Conservation (phyloP, 2,888 invertebrate genomes). For the Xanthia togata region DNA sequence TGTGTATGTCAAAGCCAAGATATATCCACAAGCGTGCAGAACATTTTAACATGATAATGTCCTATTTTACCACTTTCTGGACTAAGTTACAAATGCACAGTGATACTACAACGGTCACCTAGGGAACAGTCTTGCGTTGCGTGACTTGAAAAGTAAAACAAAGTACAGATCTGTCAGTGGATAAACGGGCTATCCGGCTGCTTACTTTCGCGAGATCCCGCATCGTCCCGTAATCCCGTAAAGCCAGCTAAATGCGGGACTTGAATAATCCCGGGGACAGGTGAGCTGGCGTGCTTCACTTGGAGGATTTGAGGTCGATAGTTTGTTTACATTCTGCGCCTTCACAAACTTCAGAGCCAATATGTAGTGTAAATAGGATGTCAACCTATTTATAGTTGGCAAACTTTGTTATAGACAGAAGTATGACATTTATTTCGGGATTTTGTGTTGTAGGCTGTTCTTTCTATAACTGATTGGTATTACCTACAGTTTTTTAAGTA, state of each 20-base stretch:
- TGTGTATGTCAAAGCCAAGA: no score
- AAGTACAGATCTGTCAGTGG: constrained; percentile 74
- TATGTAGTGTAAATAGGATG: constrained; percentile 57
- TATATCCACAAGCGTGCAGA: neutral
- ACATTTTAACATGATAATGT: neutral
- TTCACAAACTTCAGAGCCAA: constrained; percentile 36
- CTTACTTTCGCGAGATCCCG: constrained; percentile 73
- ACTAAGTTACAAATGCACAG: constrained; percentile 36
- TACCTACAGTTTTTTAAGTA: neutral
- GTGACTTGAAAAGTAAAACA: constrained; percentile 76
- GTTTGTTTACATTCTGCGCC: constrained; percentile 68
- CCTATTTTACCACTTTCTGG: constrained; percentile 20
- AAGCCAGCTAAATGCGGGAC: constrained; percentile 75
- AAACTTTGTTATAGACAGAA: constrained; percentile 26
- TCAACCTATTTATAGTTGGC: constrained; percentile 48
- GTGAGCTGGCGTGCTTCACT: constrained; percentile 69
- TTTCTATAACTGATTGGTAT: neutral
- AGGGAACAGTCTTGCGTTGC: constrained; percentile 61
- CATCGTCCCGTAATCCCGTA: constrained; percentile 74
- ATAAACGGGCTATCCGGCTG: constrained; percentile 76
- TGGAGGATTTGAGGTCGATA: constrained; percentile 69
- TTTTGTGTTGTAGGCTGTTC: neutral
- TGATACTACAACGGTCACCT: constrained; percentile 49
- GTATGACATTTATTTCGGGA: neutral
- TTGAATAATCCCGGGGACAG: constrained; percentile 75